Base-by-base conservation (phyloP, 2,113 vertebrate genomes). In the Spea bombifrons region DNA sequence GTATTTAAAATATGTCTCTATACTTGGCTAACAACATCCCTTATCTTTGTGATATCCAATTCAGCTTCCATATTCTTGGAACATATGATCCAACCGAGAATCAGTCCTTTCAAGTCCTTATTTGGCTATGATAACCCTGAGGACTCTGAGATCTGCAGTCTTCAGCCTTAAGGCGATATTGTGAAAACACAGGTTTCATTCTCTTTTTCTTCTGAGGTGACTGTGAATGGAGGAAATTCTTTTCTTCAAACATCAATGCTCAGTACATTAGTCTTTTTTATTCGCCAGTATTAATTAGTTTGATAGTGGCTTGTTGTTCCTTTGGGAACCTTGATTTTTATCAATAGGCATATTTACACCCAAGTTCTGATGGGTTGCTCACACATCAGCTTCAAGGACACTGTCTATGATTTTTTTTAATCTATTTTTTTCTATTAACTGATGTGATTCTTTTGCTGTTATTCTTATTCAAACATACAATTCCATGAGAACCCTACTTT, bases 251-350 rank as follows among this genome's bases (percentile, higher is more conserved):
- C 6, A 68, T 48, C 59, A 59, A 57, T 13, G 9, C 59, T 59
- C 65, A 50, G 12, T 72, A 30, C 59, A 74, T 80, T 65, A 49
- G 49, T 68, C 64, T 67, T 50, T 53, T 65, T 74, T 52, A 43
- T 45, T 68, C 57, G 57, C 50, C 66, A 80, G 50, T 52, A 61
- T 59, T 80, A 74, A 80, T 80, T 80, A 74, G 53, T 67, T 74
- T 80, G 78, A 74, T 80, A 73, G 63, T 48, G 50, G 50, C 63
- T 67, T 48, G 4, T 16, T 44, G 48, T n/a, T 73, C 63, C 49
- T 73, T 47, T 57, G 70, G 63, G 77, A 73, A 16, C 30, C 12
- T 79, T 57, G 50, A 49, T 66, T 53, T 59, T 76, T 68, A n/a
- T 44, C 46, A 52, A 49, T 43, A 17, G 52, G 47, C 53, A 50